Percentiles rank a stretch among this genome's conserved stretches.
These are phyloP conservation scores for Chironomus riparius DNA, from an alignment of 2,888 invertebrate species.

Conservation along the genomic window DNA sequence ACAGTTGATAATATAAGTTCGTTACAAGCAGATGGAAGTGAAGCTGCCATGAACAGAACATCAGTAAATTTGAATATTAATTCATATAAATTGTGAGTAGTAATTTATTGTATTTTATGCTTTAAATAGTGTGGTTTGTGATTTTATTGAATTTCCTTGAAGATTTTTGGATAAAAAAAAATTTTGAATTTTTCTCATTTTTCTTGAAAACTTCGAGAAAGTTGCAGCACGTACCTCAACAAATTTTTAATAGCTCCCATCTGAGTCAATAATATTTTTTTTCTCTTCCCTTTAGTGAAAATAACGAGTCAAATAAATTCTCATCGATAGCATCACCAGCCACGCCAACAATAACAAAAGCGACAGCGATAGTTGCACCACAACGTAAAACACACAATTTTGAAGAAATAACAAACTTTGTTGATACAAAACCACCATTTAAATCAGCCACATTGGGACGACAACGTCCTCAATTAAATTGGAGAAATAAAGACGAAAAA, in stretches of 20 bases:
- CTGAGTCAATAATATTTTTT: neutral
- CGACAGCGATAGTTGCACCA: conserved; percentile 23
- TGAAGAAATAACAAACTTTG: conserved; percentile 11
- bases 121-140: no score
- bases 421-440: conserved; percentile 1
- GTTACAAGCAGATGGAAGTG: neutral
- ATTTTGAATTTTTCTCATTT: no score
- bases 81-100: no score
- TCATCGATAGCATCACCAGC: neutral
- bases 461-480: conserved; percentile 31
- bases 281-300: neutral
- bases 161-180: no score
- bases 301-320: conserved; percentile 1
- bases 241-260: neutral
- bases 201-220: no score
- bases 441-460: conserved; percentile 6
- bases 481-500: conserved; percentile 61
- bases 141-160: no score
- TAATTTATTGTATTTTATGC: no score
- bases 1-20: neutral
- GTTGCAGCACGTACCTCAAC: no score
- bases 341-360: conserved; percentile 8
- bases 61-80: neutral
- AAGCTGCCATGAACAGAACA: neutral
- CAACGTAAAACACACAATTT: conserved; percentile 7